These are phyloP conservation scores for Sarcophaga variegata DNA, from an alignment of 2,888 invertebrate species.

Conservation along the genomic window DNA sequence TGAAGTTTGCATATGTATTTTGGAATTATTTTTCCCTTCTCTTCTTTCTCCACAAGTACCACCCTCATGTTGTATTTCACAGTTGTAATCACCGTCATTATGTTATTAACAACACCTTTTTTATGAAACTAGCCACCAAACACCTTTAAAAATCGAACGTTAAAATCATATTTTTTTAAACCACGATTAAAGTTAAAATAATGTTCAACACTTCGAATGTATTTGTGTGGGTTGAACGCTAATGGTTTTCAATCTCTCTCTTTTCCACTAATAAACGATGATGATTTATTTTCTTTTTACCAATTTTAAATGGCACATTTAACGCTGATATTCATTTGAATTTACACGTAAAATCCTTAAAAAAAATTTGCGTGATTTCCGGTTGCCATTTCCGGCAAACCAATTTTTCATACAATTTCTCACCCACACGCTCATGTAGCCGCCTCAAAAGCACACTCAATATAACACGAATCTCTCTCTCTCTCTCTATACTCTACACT, in stretches of 20 bases:
- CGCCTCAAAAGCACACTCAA: too few relatives aligned
- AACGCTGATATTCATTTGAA: constrained; percentile 62
- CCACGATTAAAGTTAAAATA: too few relatives aligned
- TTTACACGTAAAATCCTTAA: constrained; percentile 67
- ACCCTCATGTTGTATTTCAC: too few relatives aligned
- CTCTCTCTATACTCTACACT: constrained; percentile 9
- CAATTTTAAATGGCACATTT: constrained; percentile 53
- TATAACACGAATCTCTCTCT: background rate
- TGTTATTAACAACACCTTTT: too few relatives aligned
- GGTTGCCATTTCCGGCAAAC: constrained; percentile 58
- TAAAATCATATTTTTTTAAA: too few relatives aligned
- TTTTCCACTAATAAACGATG: constrained; percentile 38
- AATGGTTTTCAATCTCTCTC: background rate
- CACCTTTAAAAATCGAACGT: too few relatives aligned
- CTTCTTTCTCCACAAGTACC: too few relatives aligned
- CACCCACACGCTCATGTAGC: too few relatives aligned
- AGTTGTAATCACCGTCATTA: too few relatives aligned
- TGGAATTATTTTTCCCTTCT: too few relatives aligned
- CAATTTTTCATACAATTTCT: constrained; percentile 54
- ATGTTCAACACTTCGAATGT: background rate
- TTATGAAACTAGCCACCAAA: too few relatives aligned
- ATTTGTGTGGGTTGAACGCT: background rate
- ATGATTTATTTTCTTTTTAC: constrained; percentile 6
- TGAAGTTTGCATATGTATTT: too few relatives aligned
- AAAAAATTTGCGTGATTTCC: constrained; percentile 66